Percentiles rank a stretch among this genome's conserved stretches.
These are phyloP conservation scores for Triops longicaudatus DNA, from an alignment of 1,140 invertebrate genomes.

Conservation along the genomic window DNA sequence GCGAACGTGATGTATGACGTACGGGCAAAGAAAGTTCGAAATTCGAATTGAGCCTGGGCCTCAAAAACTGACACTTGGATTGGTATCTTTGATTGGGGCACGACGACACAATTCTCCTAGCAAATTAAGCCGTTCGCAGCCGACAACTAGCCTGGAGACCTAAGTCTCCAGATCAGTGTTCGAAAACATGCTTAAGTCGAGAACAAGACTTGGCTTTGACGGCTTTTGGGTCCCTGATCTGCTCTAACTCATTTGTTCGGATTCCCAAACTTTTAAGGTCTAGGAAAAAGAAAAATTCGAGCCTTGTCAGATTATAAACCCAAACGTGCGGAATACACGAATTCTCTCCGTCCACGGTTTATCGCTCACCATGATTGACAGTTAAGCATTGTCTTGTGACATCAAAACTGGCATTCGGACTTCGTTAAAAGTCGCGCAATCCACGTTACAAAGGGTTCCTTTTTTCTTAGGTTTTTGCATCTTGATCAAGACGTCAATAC, in stretches of 20 bases:
- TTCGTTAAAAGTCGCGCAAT: slow-evolving; percentile 6
- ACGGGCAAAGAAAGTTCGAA: neutral
- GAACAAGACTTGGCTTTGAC: neutral
- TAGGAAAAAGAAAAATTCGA: neutral
- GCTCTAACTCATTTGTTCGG: neutral
- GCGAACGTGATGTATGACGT: neutral
- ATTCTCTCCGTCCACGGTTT: neutral
- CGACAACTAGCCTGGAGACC: neutral
- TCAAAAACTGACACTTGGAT: neutral
- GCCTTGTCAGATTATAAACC: neutral
- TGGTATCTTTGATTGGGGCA: neutral
- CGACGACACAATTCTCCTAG: neutral
- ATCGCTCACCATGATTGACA: slow-evolving; percentile 9
- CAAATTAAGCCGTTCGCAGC: neutral
- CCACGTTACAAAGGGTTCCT: neutral
- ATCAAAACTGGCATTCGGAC: neutral
- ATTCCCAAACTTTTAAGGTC: neutral
- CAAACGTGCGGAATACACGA: neutral
- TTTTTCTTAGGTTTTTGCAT: neutral
- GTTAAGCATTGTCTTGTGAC: neutral
- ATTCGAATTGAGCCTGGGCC: too few relatives aligned
- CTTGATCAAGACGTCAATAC: neutral
- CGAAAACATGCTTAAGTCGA: too few relatives aligned
- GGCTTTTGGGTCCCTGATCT: neutral
- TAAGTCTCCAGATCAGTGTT: neutral